Percentiles rank a stretch among this genome's conserved stretches.
phyloP scores from a whole-genome alignment of 2,888 invertebrate species.

The Callimorpha dominula region DNA sequence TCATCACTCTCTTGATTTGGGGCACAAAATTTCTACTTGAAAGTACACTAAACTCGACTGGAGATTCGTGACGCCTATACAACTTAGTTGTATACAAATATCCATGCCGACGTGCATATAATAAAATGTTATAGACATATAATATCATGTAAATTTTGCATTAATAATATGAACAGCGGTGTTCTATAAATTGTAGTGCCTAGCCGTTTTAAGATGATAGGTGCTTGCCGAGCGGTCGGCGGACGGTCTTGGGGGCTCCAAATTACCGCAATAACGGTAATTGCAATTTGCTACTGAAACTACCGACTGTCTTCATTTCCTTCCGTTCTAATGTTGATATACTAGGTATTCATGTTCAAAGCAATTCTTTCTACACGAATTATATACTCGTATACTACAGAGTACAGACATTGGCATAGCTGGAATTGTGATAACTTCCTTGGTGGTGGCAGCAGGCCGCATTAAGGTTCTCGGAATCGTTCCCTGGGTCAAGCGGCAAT shows the following conservation, averaged over 20 bases:
- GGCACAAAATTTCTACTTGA: no score
- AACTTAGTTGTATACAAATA: not conserved
- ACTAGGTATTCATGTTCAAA: constrained; percentile 34
- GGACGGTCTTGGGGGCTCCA: constrained; percentile 58
- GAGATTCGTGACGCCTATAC: not conserved
- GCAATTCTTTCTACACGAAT: constrained; percentile 31
- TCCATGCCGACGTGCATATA: not conserved
- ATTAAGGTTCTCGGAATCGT: no score
- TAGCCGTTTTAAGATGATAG: constrained; percentile 57
- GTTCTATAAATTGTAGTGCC: constrained; percentile 63
- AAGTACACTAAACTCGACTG: no score
- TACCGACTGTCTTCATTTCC: constrained; percentile 75
- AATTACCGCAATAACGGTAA: constrained; percentile 82
- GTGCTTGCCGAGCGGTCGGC: constrained; percentile 35
- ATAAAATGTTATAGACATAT: not conserved
- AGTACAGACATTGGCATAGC: no score
- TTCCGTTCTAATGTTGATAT: constrained; percentile 72
- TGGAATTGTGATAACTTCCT: no score
- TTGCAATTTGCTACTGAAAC: constrained; percentile 80
- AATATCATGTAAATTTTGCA: constrained; percentile 25
- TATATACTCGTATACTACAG: not conserved
- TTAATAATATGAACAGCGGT: constrained; percentile 43
- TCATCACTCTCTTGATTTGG: no score
- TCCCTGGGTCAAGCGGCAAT: no score
- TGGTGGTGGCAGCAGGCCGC: no score